phyloP scores from a whole-genome alignment of 2,797 vertebrate genomes.

The Enteromius viviparus region DNA sequence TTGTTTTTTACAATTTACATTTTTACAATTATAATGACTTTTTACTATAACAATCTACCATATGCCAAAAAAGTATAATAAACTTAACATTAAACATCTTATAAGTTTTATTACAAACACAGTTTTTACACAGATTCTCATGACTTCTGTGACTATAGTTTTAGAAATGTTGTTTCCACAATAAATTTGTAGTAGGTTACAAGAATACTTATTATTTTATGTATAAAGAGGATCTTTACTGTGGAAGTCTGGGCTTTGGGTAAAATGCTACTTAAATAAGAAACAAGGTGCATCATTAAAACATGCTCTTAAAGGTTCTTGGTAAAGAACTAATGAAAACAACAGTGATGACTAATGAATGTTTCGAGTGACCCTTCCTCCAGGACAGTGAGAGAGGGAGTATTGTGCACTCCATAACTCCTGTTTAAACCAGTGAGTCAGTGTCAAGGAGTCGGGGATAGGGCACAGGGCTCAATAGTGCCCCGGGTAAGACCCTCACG shows the following conservation, averaged over 20 bases:
- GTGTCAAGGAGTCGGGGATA: slow-evolving; percentile 27
- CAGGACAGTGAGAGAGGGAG: slow-evolving; percentile 61
- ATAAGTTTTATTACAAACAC: neutral
- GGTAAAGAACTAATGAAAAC: slow-evolving; percentile 70
- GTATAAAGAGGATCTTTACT: neutral
- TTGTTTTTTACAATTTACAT: neutral
- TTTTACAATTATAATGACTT: neutral
- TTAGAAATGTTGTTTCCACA: neutral
- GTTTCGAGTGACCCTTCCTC: slow-evolving; percentile 63
- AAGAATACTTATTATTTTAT: neutral
- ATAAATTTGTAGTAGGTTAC: neutral
- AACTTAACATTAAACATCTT: neutral
- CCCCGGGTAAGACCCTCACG: slow-evolving; percentile 70
- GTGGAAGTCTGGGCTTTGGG: slow-evolving; percentile 59
- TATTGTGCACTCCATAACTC: slow-evolving; percentile 16
- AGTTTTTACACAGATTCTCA: no score
- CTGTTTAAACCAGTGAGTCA: slow-evolving; percentile 69
- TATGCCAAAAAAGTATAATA: neutral
- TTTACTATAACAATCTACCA: neutral
- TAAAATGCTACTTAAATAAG: slow-evolving; percentile 68
- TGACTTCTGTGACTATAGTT: neutral
- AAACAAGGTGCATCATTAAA: slow-evolving; percentile 65
- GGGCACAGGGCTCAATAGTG: slow-evolving; percentile 66
- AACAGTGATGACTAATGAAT: slow-evolving; percentile 73
- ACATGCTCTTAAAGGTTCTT: slow-evolving; percentile 59